Evolutionary conservation across 2,888 invertebrate species (phyloP), one percentile per base, ranked within the genome.

Genomic region (Seira ritae): DNA sequence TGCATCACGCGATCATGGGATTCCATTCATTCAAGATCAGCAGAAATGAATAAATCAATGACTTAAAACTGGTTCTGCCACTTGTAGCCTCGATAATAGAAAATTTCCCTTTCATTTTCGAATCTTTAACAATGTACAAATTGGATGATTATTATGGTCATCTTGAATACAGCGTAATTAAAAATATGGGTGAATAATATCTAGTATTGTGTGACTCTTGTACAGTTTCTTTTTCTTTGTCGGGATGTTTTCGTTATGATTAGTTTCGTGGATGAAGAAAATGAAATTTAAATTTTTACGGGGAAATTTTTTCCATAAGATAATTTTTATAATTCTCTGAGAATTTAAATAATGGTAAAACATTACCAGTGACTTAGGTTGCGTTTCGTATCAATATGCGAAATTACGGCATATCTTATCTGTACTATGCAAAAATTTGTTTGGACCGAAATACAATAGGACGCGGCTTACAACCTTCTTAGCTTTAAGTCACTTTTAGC

Each of bases 61-160:
- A 50, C 15, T 50, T 72, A 20, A 74, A 80, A 80, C 80, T 74
- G 80, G 80, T 80, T 80, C 69, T 69, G 73, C 50, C 50, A 67
- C 67, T 79, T 79, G 71, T 65, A 69, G 62, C 74, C 62, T 60
- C 68, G 24, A 73, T 71, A n/a, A 31, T 31, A 24, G 20, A 73
- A 62, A 78, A 42, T 80, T 80, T 80, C 80, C 73, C 80, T 80
- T 80, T 80, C 80, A 42, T 80, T 80, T 31, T 66, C 3, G 62
- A 77, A 70, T 31, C 20, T 23, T 20, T 50, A 50, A 50, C 50
- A 50, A 50, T 50, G 50, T 50, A 50, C 50, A 50, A 50, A 50
- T 50, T 50, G 2, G 50, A 50, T 50, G 50, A 50, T 50, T 42
- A 42, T 42, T 50, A 50, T 50, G 50, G 6, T 50, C 17, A n/a